These are phyloP conservation scores for Xestia c-nigrum DNA, from an alignment of 2,888 invertebrate species.

Conservation along the genomic window DNA sequence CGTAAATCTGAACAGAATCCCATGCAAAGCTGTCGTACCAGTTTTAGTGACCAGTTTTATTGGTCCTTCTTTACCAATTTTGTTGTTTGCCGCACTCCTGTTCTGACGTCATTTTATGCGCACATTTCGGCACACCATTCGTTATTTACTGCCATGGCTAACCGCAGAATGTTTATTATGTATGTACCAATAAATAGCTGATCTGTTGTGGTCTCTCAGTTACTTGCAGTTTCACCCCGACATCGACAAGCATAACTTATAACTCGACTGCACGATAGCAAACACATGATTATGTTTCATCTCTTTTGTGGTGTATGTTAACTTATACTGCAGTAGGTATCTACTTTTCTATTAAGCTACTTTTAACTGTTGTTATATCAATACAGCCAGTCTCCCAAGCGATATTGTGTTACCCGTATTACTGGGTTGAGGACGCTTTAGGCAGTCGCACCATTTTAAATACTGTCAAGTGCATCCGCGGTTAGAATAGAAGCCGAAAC, in stretches of 20 bases:
- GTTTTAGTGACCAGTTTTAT: neutral
- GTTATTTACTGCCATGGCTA: slow-evolving; percentile 30
- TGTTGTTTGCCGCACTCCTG: neutral
- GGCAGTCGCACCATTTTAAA: neutral
- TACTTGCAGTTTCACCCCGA: neutral
- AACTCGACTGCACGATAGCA: neutral
- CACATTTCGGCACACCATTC: slow-evolving; percentile 46
- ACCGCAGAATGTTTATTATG: slow-evolving; percentile 42
- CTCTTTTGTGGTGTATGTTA: neutral
- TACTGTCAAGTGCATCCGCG: neutral
- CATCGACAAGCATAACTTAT: neutral
- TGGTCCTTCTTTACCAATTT: slow-evolving; percentile 20
- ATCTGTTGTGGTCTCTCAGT: neutral
- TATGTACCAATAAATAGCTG: slow-evolving; percentile 19
- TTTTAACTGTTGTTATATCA: neutral
- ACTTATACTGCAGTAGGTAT: neutral
- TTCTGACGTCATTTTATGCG: slow-evolving; percentile 42
- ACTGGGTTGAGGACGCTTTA: neutral
- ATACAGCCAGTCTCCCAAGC: neutral
- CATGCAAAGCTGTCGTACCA: neutral
- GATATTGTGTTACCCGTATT: neutral
- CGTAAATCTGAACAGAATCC: neutral
- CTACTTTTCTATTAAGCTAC: neutral
- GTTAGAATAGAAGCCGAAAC: neutral
- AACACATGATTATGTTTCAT: neutral